Conservation (phyloP, 2,113 vertebrate species). For the Aleadryas rufinucha region DNA sequence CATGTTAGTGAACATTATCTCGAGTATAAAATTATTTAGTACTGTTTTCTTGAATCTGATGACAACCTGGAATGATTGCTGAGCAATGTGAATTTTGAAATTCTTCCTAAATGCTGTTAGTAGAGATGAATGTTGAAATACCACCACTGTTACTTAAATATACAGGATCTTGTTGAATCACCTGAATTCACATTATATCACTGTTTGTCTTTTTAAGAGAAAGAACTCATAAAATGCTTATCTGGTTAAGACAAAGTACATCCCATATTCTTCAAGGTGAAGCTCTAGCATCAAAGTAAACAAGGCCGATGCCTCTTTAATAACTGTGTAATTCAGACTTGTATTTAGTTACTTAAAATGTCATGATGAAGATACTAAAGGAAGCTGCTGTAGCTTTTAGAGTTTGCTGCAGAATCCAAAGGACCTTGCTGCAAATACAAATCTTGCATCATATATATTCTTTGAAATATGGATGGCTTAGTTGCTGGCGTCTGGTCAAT, state of each 20-base stretch:
- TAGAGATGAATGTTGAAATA: constrained; percentile 1
- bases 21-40: neutral
- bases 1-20: neutral
- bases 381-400: neutral
- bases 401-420: neutral
- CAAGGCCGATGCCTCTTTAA: constrained; percentile 11
- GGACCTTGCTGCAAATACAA: neutral
- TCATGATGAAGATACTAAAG: neutral
- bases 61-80: constrained; percentile 12
- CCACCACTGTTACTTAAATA: neutral
- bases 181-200: neutral
- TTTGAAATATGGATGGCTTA: neutral
- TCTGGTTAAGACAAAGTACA: neutral
- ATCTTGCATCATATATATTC: neutral
- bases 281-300: constrained; percentile 4
- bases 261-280: constrained; percentile 2
- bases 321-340: constrained; percentile 5
- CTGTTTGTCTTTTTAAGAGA: neutral
- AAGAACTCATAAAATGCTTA: neutral
- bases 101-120: neutral
- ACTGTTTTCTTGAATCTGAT: constrained; percentile 1
- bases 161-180: neutral
- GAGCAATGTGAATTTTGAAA: constrained; percentile 13
- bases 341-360: constrained; percentile 46
- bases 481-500: neutral